Base-by-base conservation (phyloP, 2,888 invertebrate genomes). In the Hemaris fuciformis region DNA sequence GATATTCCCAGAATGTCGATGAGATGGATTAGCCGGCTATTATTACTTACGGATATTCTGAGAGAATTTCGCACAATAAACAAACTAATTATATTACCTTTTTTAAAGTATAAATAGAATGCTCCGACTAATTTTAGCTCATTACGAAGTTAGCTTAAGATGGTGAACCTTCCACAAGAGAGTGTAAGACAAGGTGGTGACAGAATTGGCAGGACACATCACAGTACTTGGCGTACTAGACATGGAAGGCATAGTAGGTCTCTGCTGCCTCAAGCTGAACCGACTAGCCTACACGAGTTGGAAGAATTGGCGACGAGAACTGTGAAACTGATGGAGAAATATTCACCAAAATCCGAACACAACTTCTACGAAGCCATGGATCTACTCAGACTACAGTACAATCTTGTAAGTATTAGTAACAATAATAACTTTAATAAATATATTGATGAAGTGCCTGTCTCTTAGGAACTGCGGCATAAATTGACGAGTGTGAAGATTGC, bases 301-400 rank as follows among this genome's bases (percentile, higher is more conserved):
- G 85, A 86, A 62, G 68, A 69, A 0, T 63, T 77, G 34, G 78
- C 82, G 0, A 46, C 62, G n/a, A 69, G 69, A 62, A 63, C 80
- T 8, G 79, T 84, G 0, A 56, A 67, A 3, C 62, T 84, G 1
- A 84, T 84, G 81, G 79, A 81, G 64, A 84, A 71, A 60, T 71
- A 82, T 61, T 64, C 62, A 1, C 66, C 72, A 0, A 76, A 71
- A 64, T 73, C 74, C 0, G 68, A 76, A 20, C 27, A 66, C 3
- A 78, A 79, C 61, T 81, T 71, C 59, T 41, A 68, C 0, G 66
- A 60, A 43, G 83, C 76, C 0, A 84, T 86, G 82, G 83, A 81
- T 59, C 69, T 84, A n/a, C 63, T 86, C 41, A 70, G 87, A 43
- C 62, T 68, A 18, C 81, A 85, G 64, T 80, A 84, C 60, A 85